Base-by-base conservation (phyloP, 2,888 invertebrate species). In the Eupsilia transversa region DNA sequence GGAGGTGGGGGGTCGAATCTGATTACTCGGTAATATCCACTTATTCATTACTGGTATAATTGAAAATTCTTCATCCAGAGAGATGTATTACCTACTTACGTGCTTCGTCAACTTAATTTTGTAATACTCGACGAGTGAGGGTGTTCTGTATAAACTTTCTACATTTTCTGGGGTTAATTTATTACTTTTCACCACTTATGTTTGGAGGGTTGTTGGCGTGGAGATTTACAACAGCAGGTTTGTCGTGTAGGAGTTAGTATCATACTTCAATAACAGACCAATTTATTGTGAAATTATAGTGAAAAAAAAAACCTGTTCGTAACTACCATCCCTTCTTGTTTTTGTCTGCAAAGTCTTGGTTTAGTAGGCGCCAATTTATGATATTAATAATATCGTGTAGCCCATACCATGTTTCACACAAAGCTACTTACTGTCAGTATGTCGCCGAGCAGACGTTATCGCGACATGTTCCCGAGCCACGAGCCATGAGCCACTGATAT, bases 1-100 rank as follows among this genome's bases (percentile, higher is more conserved):
- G n/a, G 52, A 5, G 12, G 27, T 1, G 52, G 59, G 23, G 41
- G n/a, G 2, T 43, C 20, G 30, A 67, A 68, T 65, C 69, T 79
- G 68, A 83, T 80, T 63, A 79, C 81, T 54, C 3, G 30, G 54
- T 74, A 74, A 80, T 84, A 69, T 84, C 67, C 66, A 70, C 73
- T 83, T 67, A 79, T 67, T 80, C 52, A 38, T 74, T 70, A 54
- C 73, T 17, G 57, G 49, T 56, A 54, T 66, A 63, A 80, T 79
- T 73, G 80, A 59, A 80, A 54, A 74, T 66, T 81, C 73, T 57
- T 74, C 46, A 57, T 17, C 49, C 54, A 54, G 20, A 35, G 56
- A 33, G 23, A 27, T 14, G 46, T 66, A 64, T 49, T 52, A 77
- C 79, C 27, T 65, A 57, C 78, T 64, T 54, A 49, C 30, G 52